phyloP scores from a whole-genome alignment of 2,113 vertebrate genomes.

The Tylochromis polylepis region DNA sequence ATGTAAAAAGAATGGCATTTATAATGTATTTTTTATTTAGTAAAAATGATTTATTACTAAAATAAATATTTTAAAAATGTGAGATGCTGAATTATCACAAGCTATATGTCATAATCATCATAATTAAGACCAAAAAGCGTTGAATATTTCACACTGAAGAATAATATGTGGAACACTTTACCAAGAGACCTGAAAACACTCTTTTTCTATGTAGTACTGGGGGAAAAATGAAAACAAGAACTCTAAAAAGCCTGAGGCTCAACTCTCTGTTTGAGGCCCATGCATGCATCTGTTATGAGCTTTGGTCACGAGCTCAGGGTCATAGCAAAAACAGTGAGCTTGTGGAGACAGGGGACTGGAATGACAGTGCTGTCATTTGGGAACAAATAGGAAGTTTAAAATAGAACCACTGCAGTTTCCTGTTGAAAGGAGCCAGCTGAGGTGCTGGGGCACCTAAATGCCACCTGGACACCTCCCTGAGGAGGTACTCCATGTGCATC shows the following conservation, averaged over 20 bases:
- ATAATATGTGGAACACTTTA: neutral
- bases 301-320: neutral
- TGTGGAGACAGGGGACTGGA: neutral
- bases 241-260: neutral
- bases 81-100: neutral
- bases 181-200: neutral
- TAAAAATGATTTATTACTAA: neutral
- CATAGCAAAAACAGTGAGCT: neutral
- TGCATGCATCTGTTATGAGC: no score
- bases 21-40: neutral
- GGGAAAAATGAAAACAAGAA: neutral
- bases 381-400: neutral
- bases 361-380: neutral
- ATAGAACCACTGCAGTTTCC: neutral
- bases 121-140: neutral
- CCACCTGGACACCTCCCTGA: neutral
- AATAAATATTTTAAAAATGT: neutral
- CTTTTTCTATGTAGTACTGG: neutral
- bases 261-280: neutral
- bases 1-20: neutral
- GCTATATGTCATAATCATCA: neutral
- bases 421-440: neutral
- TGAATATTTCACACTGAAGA: neutral
- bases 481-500: accelerated
- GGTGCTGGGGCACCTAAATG: neutral